Percentiles rank a stretch among this genome's conserved stretches.
Conservation (phyloP, 2,797 vertebrate genomes). For the Gymnodraco acuticeps region DNA sequence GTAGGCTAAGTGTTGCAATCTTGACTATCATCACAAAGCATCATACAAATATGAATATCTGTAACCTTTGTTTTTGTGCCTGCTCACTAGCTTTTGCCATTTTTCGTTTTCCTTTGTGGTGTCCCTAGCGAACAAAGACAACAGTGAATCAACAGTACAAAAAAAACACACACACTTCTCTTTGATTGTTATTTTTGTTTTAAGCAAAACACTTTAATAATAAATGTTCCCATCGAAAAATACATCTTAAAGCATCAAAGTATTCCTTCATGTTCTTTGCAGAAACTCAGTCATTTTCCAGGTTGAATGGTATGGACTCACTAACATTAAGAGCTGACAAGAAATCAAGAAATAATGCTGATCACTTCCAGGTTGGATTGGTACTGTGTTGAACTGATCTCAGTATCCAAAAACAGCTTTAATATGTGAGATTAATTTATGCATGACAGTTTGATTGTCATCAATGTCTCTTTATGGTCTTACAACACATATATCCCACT, state of each 20-base stretch:
- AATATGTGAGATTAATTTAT: not conserved
- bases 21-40: not conserved
- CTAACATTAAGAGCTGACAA: slow-evolving; percentile 26
- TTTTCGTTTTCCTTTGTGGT: not conserved
- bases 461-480: not conserved
- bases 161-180: slow-evolving; percentile 21
- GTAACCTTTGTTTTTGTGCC: slow-evolving; percentile 1
- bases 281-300: slow-evolving; percentile 47
- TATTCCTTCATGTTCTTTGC: slow-evolving; percentile 54
- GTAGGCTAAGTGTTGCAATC: not conserved
- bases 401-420: slow-evolving; percentile 5
- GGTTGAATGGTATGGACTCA: slow-evolving; percentile 8
- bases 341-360: slow-evolving; percentile 22
- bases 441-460: not conserved
- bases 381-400: slow-evolving; percentile 29
- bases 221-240: slow-evolving; percentile 56
- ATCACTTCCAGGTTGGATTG: slow-evolving; percentile 19
- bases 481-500: slow-evolving; percentile 15
- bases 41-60: not conserved
- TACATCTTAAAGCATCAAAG: slow-evolving; percentile 59
- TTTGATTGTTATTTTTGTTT: slow-evolving; percentile 55
- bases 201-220: slow-evolving; percentile 62
- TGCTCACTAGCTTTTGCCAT: not conserved
- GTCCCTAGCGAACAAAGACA: slow-evolving; percentile 5
- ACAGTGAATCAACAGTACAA: slow-evolving; percentile 16